These are phyloP conservation scores for Oceanodroma leucorhoa DNA, from an alignment of 2,797 vertebrate species.

Conservation along the genomic window DNA sequence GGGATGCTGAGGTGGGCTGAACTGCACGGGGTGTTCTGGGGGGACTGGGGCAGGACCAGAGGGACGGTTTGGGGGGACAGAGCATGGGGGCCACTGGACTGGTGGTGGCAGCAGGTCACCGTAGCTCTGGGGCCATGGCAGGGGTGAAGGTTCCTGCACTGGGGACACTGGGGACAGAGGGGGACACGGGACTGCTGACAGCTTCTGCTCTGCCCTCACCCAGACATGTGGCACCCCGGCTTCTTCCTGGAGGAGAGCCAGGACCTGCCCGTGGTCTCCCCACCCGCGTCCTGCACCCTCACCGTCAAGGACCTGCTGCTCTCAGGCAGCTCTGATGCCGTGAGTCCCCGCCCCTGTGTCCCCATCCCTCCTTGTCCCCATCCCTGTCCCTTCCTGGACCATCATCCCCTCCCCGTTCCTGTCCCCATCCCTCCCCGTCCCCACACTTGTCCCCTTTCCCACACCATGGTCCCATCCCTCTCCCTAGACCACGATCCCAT, in stretches of 20 bases:
- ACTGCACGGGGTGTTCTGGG: neutral
- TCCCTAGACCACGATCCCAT: neutral
- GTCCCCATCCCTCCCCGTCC: neutral
- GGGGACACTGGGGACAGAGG: neutral
- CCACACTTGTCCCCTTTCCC: neutral
- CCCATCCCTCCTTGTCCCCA: neutral
- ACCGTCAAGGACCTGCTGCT: conserved; percentile 91
- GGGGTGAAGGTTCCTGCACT: neutral
- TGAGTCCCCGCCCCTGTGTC: conserved; percentile 66
- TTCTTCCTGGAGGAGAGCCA: conserved; percentile 39
- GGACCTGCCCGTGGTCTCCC: neutral
- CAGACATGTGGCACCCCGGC: conserved; percentile 70
- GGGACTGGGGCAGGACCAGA: neutral
- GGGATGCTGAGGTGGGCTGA: neutral
- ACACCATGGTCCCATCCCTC: neutral
- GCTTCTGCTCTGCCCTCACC: neutral
- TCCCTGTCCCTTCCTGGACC: neutral
- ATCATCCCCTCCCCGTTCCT: neutral
- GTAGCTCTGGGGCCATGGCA: neutral
- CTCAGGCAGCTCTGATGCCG: conserved; percentile 79
- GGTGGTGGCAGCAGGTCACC: neutral
- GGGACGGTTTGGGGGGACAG: neutral
- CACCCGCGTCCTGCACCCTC: conserved; percentile 65
- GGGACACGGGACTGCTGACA: neutral
- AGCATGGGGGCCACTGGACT: neutral